Evolutionary conservation across 1,140 invertebrate species (phyloP), one percentile per base, ranked within the genome.

Genomic region (Drosophila guanche): DNA sequence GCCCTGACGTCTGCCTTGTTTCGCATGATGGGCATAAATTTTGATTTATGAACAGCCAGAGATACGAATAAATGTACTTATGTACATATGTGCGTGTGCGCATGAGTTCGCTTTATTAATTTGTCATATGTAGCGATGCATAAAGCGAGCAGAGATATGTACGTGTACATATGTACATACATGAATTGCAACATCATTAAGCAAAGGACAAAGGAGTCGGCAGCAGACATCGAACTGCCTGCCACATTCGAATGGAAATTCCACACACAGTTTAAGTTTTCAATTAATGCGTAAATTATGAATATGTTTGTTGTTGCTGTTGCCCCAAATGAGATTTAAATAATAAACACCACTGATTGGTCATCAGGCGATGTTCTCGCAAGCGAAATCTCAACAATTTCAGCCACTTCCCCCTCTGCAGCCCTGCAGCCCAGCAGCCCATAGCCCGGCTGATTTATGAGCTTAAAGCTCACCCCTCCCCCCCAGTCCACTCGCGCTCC

Each of bases 111-210:
- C 80, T 84, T 84, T 81, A 84, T 84, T 84, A 84, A 84, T 84
- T 84, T 84, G 80, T 80, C 80, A 84, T 84, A 79, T 79, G 80
- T 72, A 80, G 67, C 67, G 72, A 68, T 76, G 76, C 80, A 84
- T 85, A 66, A 84, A 85, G 52, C 52, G 69, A 63, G 48, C 0
- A 20, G 57, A 43, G 69, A 60, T 60, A 71, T n/a, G n/a, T n/a
- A n/a, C n/a, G n/a, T n/a, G n/a, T 6, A 29, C 27, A n/a, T 33
- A 20, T 40, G 8, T 22, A 50, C 50, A 46, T 45, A 46, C 40
- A 43, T 70, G 50, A 25, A 71, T 65, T 27, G 67, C 59, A 59
- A 60, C 46, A 72, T 76, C 73, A 72, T 76, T 76, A 76, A 76
- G 62, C 71, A 43, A 55, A 77, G 57, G 48, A 47, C 71, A 43